A percentile compares a stretch with the other conserved stretches of the same genome.
Evolutionary conservation across 2,113 vertebrate genomes (phyloP).

Genomic region (Sturnus vulgaris): DNA sequence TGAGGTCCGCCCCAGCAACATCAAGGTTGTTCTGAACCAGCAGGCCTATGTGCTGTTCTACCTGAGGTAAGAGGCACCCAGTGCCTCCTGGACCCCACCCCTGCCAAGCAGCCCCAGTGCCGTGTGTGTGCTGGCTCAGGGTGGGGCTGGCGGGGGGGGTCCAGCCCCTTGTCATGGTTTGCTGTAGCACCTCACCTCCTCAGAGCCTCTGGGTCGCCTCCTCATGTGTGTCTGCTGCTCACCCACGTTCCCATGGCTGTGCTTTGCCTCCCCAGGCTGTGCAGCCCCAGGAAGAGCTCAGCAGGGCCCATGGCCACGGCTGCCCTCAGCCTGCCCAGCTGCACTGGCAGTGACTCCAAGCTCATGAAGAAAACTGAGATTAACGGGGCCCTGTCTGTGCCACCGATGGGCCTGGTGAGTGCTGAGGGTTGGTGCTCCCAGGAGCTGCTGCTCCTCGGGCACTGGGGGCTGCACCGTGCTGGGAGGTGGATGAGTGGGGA

Average conservation of each 20-base stretch:
- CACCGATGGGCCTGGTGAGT: constrained; percentile 74
- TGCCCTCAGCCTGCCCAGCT: constrained; percentile 49
- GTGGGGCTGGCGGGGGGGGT: neutral
- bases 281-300: constrained; percentile 77
- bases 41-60: constrained; percentile 97
- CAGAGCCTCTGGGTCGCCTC: accelerated
- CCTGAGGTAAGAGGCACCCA: constrained; percentile 74
- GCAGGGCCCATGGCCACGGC: constrained; percentile 69
- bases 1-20: constrained; percentile 87
- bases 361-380: constrained; percentile 71
- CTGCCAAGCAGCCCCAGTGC: accelerated
- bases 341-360: constrained; percentile 26
- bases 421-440: neutral
- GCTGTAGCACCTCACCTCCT: neutral
- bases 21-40: constrained; percentile 96
- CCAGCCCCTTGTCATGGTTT: neutral
- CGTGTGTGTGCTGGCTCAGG: accelerated
- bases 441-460: neutral
- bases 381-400: constrained; percentile 72
- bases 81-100: neutral
- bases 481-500: neutral
- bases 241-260: accelerated
- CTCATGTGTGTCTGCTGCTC: neutral
- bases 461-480: neutral
- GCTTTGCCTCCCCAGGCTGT: constrained; percentile 72